Base-by-base conservation (phyloP, 2,113 vertebrate genomes). In the Drymodes brunneopygia region DNA sequence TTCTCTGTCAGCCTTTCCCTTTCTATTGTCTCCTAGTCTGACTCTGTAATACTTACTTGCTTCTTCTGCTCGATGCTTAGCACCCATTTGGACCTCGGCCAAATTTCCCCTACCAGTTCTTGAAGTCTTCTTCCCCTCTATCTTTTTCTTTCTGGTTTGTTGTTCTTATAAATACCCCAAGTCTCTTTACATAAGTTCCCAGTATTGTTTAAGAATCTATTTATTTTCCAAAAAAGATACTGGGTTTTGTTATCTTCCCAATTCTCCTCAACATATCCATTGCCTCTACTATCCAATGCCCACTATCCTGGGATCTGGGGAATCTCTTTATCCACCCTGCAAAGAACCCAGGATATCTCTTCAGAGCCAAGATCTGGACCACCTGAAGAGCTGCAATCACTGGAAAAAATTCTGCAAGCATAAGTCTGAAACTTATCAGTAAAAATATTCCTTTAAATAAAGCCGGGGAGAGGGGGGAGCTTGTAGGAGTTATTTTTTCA, bases 281-380 rank as follows among this genome's bases (percentile, higher is more conserved):
- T 58, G 7, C 7, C 9, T 58, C 25, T 50, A 11, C 29, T 57
- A 17, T 57, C 10, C 35, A 42, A 16, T 35, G 10, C 15, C 42
- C 0, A 0, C 33, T 42, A 11, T n/a, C 31, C 35, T 35, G 27
- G 25, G 17, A 50, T 35, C 14, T 36, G 17, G 9, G 14, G 42
- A 67, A 22, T 58, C 10, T 57, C 35, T 48, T 42, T 58, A 58
- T 10, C 4, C 18, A 44, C 2, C 7, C 35, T 58, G 2, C 17
- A 75, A 42, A 24, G 25, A 51, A 44, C 11, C 5, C 21, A 50
- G 16, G 2, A 31, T 13, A 4, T 57, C 42, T 25, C 25, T 31
- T 66, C 31, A 75, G 20, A 66, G 21, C 24, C 44, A 66, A 35
- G 25, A 58, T 50, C 44, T 50, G 25, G 35, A 36, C 13, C 8